These are phyloP conservation scores for Sarcophaga carnaria DNA, from an alignment of 2,888 invertebrate species.

Conservation along the genomic window DNA sequence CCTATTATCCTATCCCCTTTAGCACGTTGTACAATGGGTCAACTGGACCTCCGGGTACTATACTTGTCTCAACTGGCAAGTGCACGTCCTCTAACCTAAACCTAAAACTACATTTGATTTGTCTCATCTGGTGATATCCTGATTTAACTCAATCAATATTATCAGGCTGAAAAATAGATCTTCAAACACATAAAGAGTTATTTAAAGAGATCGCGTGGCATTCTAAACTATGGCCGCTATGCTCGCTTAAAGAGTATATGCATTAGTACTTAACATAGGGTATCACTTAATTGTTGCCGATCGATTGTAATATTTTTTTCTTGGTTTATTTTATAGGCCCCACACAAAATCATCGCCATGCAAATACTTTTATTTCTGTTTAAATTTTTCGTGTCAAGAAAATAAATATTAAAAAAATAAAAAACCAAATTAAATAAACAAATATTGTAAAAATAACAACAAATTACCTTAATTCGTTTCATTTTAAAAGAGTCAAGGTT, in stretches of 20 bases:
- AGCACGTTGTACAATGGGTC: no score
- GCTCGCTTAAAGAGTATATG: not conserved
- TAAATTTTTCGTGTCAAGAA: slow-evolving; percentile 19
- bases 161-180: no score
- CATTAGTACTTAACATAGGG: not conserved
- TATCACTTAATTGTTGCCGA: not conserved
- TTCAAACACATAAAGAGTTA: no score
- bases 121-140: no score
- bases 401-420: slow-evolving; percentile 3
- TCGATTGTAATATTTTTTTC: not conserved
- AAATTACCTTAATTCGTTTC: not conserved
- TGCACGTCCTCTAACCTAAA: no score
- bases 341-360: slow-evolving; percentile 4
- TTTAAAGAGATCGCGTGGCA: no score
- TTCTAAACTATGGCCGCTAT: no score
- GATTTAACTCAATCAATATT: no score
- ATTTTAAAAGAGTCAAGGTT: slow-evolving; percentile 27
- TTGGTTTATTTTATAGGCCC: not conserved
- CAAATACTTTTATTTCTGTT: slow-evolving; percentile 8
- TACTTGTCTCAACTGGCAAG: no score
- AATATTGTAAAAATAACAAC: not conserved
- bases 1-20: no score
- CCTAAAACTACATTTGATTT: no score
- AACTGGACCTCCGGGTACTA: no score
- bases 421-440: not conserved